Evolutionary conservation across 2,113 vertebrate genomes (phyloP), one percentile per base, ranked within the genome.

Genomic region (Phalacrocorax carbo): DNA sequence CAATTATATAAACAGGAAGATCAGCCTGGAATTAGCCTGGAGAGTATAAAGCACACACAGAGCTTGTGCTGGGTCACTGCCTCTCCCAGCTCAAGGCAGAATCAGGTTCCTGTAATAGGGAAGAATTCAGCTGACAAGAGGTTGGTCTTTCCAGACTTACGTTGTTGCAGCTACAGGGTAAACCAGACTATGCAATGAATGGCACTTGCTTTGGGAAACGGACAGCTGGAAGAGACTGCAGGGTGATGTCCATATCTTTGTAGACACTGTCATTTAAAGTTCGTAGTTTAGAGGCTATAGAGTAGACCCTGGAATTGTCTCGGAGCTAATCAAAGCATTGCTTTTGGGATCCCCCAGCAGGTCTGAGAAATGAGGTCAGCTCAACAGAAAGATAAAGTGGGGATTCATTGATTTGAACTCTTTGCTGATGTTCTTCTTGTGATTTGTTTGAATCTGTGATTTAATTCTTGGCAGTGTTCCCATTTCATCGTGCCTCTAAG

Each of bases 1-100:
- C 94, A 97, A 95, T 98, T 98, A 98, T 97, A 98, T 98, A 98
- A 98, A 98, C 98, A 97, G 90, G 86, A 96, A 97, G 97, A 97
- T 98, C 87, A 98, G 92, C 94, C 84, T 91, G 97, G 96, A 97
- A 97, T 98, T 98, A 98, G 95, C 92, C 73, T 86, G 96, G 97
- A 97, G 97, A 89, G 69, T 98, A 98, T 98, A 98, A 98, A 98
- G 96, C 91, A 61, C 95, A 78, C 84, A 38, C 82, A 23, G 94
- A 95, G 94, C 88, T 95, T 84, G 86, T 79, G 91, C 94, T 96
- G 89, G 93, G 71, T 97, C 96, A 97, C 82, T 96, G 86, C 73
- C 94, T 95, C 96, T 83, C 75, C 89, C 90, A 84, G 96, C 81
- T 96, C 82, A 76, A 96, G 96, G 95, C 97, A 97, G 96, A 95